Conservation (phyloP, 2,113 vertebrate species). For the Cynocephalus volans region DNA sequence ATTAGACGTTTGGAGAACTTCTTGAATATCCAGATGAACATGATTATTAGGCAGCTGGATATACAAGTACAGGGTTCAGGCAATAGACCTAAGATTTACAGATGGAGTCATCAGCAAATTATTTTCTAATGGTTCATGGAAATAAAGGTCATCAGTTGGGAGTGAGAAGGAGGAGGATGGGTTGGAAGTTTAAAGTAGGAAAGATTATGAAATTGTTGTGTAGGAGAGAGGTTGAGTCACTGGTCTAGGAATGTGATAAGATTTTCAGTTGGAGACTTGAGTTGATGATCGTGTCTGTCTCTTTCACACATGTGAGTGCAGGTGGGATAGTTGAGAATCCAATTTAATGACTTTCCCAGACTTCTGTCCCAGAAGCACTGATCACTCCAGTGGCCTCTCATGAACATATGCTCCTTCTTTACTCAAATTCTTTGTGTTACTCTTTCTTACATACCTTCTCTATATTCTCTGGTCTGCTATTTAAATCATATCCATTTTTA, state of each 20-base stretch:
- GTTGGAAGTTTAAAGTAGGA: not conserved
- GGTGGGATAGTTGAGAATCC: not conserved
- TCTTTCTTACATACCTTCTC: not conserved
- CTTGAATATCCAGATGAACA: not conserved
- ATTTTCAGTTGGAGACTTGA: not conserved
- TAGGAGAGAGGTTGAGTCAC: not conserved
- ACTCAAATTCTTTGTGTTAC: not conserved
- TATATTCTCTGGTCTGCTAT: not conserved
- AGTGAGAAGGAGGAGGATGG: not conserved
- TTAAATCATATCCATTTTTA: not conserved
- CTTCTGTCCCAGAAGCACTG: not conserved
- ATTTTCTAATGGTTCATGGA: not conserved
- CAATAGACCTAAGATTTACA: not conserved
- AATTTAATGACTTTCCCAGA: not conserved
- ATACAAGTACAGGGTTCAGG: not conserved
- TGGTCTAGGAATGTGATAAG: not conserved
- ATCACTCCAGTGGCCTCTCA: not conserved
- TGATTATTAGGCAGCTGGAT: not conserved
- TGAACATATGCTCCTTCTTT: fast-evolving
- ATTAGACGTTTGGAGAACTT: not conserved
- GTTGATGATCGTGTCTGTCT: not conserved
- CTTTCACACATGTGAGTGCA: not conserved
- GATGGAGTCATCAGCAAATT: not conserved
- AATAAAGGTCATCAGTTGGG: not conserved
- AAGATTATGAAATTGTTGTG: not conserved